These are phyloP conservation scores for Drosophila parvula DNA, from an alignment of 1,140 invertebrate genomes.

Conservation along the genomic window DNA sequence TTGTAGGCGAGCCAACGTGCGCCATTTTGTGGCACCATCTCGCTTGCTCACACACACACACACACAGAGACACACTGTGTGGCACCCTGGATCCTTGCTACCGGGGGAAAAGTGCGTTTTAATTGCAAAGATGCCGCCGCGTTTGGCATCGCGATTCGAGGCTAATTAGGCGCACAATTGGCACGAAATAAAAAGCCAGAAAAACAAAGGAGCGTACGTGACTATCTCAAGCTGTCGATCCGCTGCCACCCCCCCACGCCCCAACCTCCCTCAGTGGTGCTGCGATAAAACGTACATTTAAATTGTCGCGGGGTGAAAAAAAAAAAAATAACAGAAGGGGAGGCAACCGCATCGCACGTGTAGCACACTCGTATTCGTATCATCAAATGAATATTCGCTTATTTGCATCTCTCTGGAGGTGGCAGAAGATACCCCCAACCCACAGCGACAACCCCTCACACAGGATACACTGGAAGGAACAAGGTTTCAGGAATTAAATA, in stretches of 20 bases:
- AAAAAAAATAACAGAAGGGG: background rate
- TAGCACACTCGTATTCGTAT: constrained; percentile 58
- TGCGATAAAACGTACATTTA: constrained; percentile 74
- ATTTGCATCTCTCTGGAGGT: constrained; percentile 69
- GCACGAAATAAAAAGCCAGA: constrained; percentile 77
- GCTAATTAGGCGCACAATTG: constrained; percentile 81
- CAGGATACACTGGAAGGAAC: background rate
- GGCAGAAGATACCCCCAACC: constrained; percentile 31
- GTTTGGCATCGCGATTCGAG: constrained; percentile 64
- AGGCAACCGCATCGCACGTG: constrained; percentile 65
- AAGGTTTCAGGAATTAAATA: background rate
- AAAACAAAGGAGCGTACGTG: constrained; percentile 75
- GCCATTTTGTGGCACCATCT: constrained; percentile 59
- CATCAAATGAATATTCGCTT: constrained; percentile 83
- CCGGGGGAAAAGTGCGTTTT: constrained; percentile 74
- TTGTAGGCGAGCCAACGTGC: constrained; percentile 73
- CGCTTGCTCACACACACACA: constrained; percentile 6
- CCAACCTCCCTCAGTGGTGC: background rate
- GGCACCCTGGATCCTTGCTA: background rate
- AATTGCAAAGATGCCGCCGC: constrained; percentile 77
- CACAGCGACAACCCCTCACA: constrained; percentile 12
- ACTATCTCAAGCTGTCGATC: constrained; percentile 80
- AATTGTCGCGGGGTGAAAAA: constrained; percentile 59
- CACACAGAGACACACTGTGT: background rate
- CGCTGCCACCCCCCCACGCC: constrained; percentile 1